Evolutionary conservation across 2,113 vertebrate genomes (phyloP), one percentile per base, ranked within the genome.

Genomic region (Eonycteris spelaea): DNA sequence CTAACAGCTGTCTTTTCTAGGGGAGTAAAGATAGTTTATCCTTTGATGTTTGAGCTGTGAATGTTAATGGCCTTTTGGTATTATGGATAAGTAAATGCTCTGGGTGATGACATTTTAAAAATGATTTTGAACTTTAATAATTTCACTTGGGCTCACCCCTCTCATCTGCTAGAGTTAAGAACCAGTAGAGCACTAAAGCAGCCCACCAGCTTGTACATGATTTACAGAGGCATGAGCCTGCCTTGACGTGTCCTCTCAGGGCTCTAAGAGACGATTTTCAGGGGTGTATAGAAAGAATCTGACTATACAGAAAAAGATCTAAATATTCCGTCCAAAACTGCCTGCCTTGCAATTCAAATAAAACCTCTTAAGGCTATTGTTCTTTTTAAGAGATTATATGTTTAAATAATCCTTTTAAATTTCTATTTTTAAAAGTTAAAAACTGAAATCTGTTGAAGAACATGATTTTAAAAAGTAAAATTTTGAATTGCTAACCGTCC

Each of bases 31-130:
- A 70, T 75, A 90, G 33, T 73, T 97, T 95, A 77, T 94, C 38
- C 85, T 97, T 96, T 97, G 96, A 96, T 96, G 88, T 95, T 96
- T 59, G 59, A 87, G 15, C 24, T 94, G 40, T 82, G 88, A 94
- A 90, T 96, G 88, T 63, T 91, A 95, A 96, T 91, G 70, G 33
- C 30, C 74, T 95, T 88, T 91, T 18, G 28, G 35, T 91, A 53
- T 96, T 90, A 87, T n/a, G 43, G 80, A 45, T 93, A 95, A 97
- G 77, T 93, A 95, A 98, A 95, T 90, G 80, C 61, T 94, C 80
- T 55, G 71, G 63, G 35, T 82, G 77, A 91, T 95, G 70, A 53
- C 91, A 98, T 95, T 98, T 97, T 77, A 94, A 68, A 98, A 97
- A 91, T 86, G 28, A 93, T 96, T 93, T 89, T 96, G 40, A 97